Evolutionary conservation across 2,888 invertebrate genomes (phyloP).

Genomic region (Phoenoteleia sp.): DNA sequence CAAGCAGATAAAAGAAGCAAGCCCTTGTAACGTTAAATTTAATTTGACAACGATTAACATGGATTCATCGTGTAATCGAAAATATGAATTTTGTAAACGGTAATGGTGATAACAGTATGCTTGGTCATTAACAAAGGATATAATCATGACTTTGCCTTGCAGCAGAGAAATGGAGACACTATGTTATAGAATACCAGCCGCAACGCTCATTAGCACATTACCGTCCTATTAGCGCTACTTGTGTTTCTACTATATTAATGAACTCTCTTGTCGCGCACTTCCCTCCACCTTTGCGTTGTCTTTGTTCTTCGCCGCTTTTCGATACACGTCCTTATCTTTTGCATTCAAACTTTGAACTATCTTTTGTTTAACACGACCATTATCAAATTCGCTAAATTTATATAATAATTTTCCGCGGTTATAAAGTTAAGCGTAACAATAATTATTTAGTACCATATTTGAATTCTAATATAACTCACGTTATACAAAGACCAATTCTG

Average conservation of each 20-base stretch:
- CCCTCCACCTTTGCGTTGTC: constrained; percentile 35
- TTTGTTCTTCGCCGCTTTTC: constrained; percentile 19
- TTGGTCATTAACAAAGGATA: constrained; percentile 47
- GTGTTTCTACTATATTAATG: constrained; percentile 64
- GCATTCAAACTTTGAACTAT: constrained; percentile 12
- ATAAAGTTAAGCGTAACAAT: too few species aligned
- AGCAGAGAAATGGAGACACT: constrained; percentile 12
- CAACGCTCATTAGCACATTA: constrained; percentile 64
- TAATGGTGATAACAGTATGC: constrained; percentile 5
- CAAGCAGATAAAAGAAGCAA: background rate
- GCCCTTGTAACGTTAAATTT: too few species aligned
- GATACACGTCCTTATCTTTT: constrained; percentile 32
- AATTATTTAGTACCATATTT: too few species aligned
- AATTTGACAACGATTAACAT: too few species aligned
- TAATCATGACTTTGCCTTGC: constrained; percentile 23
- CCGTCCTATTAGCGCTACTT: constrained; percentile 60
- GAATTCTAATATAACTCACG: too few species aligned
- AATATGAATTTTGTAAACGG: too few species aligned
- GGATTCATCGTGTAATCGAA: too few species aligned
- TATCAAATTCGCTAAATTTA: constrained; percentile 14
- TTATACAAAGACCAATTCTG: too few species aligned
- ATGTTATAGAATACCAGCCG: constrained; percentile 52
- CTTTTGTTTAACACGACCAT: constrained; percentile 10
- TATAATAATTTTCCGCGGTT: too few species aligned
- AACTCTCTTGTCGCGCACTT: constrained; percentile 50